Evolutionary conservation across 2,113 vertebrate genomes (phyloP), one percentile per base, ranked within the genome.

Genomic region (Ceyx melanurus): DNA sequence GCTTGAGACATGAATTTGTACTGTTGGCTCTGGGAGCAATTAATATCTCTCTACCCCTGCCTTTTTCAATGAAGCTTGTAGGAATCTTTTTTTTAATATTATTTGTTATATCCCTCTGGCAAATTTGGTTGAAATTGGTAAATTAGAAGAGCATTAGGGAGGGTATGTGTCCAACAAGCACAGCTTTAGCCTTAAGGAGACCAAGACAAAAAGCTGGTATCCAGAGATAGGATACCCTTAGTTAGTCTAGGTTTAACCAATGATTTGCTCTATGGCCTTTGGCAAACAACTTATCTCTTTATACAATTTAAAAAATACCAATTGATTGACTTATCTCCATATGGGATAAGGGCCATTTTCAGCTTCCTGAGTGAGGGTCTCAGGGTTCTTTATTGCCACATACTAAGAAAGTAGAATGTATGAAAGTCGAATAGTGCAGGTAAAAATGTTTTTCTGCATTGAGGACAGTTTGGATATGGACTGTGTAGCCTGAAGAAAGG

Each of bases 181-280:
- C 16, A 37, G 1, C 62, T 71, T 31, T 74, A 90, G 37, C 76
- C 76, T 62, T 80, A 67, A 58, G 56, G 64, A 58, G 35, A 74
- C 14, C 9, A 58, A 73, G 64, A 67, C 37, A 50, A 91, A 92
- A 79, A 79, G 8, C 25, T 62, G 37, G 3, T 77, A 40, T 79
- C 33, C 58, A 70, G 66, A 82, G 77, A 15, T 4, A 56, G 35
- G 14, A 33, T 76, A 79, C 71, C 29, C 33, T 91, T 77, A 74
- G 25, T 83, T 90, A 82, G 73, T 93, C 56, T 68, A 75, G 60
- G 11, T 77, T 92, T 82, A 89, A 28, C 23, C 58, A 82, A 26
- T 45, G 19, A 62, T 91, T 92, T 93, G 40, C 51, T 88, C 57
- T 71, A 3, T 80, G 82, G 88, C 88, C 88, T 95, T 91, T 89